These are phyloP conservation scores for Megathymus violae DNA, from an alignment of 1,140 invertebrate genomes.

Conservation along the genomic window DNA sequence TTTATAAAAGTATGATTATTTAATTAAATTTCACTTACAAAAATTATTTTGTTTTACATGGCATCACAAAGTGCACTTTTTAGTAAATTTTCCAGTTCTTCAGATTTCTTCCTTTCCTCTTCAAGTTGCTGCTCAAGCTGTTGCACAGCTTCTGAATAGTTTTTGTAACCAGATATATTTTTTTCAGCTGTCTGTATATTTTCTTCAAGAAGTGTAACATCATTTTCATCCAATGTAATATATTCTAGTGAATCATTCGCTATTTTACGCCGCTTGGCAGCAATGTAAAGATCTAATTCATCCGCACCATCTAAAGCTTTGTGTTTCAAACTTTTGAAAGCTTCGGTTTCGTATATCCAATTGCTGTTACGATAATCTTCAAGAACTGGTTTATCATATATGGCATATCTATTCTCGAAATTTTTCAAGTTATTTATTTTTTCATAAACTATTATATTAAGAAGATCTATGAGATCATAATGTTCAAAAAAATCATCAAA, in stretches of 20 bases:
- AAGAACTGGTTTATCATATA: slow-evolving; percentile 69
- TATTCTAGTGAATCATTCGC: slow-evolving; percentile 56
- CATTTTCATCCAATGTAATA: slow-evolving; percentile 67
- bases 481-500: slow-evolving; percentile 61
- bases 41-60: slow-evolving; percentile 25
- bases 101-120: slow-evolving; percentile 71
- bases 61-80: slow-evolving; percentile 58
- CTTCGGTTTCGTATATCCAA: slow-evolving; percentile 70
- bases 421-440: slow-evolving; percentile 73
- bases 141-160: slow-evolving; percentile 59
- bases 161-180: slow-evolving; percentile 57
- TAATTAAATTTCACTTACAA: slow-evolving; percentile 5
- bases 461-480: slow-evolving; percentile 71
- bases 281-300: slow-evolving; percentile 67
- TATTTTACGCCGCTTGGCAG: slow-evolving; percentile 70
- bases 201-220: slow-evolving; percentile 63
- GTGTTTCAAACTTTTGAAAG: slow-evolving; percentile 60
- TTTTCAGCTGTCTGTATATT: slow-evolving; percentile 57
- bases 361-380: slow-evolving; percentile 65
- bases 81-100: slow-evolving; percentile 70
- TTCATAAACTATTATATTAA: slow-evolving; percentile 79
- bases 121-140: slow-evolving; percentile 67
- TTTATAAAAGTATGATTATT: too few relatives aligned
- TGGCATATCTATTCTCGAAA: slow-evolving; percentile 68
- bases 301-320: slow-evolving; percentile 62